Base-by-base conservation (phyloP, 2,797 vertebrate genomes). In the Naso thynnoides region DNA sequence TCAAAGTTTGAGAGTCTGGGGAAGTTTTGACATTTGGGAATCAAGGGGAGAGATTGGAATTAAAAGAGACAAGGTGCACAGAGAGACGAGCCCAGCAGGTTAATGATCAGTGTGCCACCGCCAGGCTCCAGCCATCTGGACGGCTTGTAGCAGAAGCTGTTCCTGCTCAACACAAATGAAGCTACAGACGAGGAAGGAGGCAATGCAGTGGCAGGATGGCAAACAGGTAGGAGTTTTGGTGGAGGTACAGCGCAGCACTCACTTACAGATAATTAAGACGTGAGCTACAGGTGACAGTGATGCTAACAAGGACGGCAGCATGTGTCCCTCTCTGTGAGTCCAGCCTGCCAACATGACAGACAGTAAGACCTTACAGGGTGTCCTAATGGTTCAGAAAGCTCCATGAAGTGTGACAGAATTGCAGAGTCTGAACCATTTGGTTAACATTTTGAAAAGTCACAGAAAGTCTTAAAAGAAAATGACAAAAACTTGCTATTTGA, bases 61-160 rank as follows among this genome's bases (percentile, higher is more conserved):
- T 62, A 68, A 79, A 78, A 21, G 59, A 73, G 85, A 83, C 78
- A 60, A 65, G 76, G 73, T 68, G 33, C 66, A 72, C 42, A 66
- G 8, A 27, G 59, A 76, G 70, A 76, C 52, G 26, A 71, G 71
- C 72, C 73, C 80, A 38, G 73, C 73, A 79, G 78, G 79, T 78
- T 83, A 86, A 82, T 76, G 71, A 86, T 84, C 79, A 41, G 50
- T 60, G 72, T 45, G 61, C 65, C 61, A 36, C 62, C 1, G 23
- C 70, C 58, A 8, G 72, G 42, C 78, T 75, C 58, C 67, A 15
- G 75, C 84, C 85, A 82, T 86, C 83, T 90, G 88, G 26, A 75
- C 47, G 50, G 49, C 73, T 68, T 76, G 71, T 72, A 75, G 75
- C 26, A 26, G 71, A 81, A 72, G 49, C 65, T 65, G 68, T 21